Conservation (phyloP, 2,888 invertebrate genomes). For the Timema podura region DNA sequence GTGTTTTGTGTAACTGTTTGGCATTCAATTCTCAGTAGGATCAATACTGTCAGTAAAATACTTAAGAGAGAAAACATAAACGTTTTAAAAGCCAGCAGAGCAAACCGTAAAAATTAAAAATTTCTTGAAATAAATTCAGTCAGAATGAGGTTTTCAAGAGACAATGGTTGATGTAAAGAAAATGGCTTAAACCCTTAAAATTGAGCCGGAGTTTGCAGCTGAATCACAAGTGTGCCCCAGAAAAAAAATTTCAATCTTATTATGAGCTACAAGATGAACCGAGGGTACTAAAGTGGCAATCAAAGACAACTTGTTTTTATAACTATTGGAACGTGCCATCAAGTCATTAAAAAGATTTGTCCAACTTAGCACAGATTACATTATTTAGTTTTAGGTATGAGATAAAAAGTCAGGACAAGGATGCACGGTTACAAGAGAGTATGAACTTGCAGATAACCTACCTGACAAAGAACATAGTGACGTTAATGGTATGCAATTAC, state of each 20-base stretch:
- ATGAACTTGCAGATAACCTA: not conserved
- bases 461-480: not conserved
- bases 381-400: not conserved
- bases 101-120: not conserved
- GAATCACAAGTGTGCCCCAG: not conserved
- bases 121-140: not conserved
- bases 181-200: not conserved
- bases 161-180: conserved; percentile 5
- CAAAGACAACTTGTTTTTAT: not conserved
- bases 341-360: not conserved
- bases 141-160: conserved; percentile 3
- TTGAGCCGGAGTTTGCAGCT: not conserved
- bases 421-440: not conserved
- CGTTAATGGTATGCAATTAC: conserved; percentile 1
- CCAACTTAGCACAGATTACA: not conserved
- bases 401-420: not conserved
- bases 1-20: not conserved
- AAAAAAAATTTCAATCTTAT: not conserved
- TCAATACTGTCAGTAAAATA: not conserved
- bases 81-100: conserved; percentile 1
- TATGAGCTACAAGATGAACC: not conserved
- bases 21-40: not conserved
- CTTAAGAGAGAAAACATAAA: not conserved
- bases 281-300: not conserved
- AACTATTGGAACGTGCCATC: not conserved